phyloP scores from a whole-genome alignment of 2,797 vertebrate genomes.

The Oreortyx pictus region DNA sequence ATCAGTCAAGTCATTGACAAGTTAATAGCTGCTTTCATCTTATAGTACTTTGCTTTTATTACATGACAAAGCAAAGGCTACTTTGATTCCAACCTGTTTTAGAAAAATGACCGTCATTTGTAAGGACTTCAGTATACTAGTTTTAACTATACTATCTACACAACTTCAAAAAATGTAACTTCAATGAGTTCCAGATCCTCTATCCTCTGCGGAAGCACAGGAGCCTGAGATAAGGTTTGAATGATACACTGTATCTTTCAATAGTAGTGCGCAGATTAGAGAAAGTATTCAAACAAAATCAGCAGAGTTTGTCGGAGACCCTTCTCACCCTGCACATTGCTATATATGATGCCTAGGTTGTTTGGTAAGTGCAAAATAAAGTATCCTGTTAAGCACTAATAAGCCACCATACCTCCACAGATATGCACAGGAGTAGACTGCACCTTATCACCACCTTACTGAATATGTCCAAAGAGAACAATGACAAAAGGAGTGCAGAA shows the following conservation, averaged over 20 bases:
- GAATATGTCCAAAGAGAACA: neutral
- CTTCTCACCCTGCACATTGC: accelerated
- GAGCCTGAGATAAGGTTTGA: neutral
- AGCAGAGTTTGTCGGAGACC: accelerated
- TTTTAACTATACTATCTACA: neutral
- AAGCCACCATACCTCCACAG: neutral
- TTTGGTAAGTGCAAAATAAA: neutral
- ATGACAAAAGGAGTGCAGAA: slow-evolving; percentile 2
- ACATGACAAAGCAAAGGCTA: neutral
- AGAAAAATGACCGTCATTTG: neutral
- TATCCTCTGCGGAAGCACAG: neutral
- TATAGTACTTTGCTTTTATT: neutral
- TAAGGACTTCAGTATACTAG: neutral
- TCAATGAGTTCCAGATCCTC: neutral
- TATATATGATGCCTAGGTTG: neutral
- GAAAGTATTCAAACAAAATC: neutral
- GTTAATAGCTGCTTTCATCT: neutral
- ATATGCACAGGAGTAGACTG: neutral
- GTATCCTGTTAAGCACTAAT: neutral
- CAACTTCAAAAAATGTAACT: neutral
- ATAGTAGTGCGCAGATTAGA: neutral
- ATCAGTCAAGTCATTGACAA: neutral
- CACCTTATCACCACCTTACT: neutral
- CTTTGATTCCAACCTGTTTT: neutral
- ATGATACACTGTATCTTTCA: neutral